phyloP scores from a whole-genome alignment of 1,140 invertebrate genomes.

The Drosophila quadrilineata region DNA sequence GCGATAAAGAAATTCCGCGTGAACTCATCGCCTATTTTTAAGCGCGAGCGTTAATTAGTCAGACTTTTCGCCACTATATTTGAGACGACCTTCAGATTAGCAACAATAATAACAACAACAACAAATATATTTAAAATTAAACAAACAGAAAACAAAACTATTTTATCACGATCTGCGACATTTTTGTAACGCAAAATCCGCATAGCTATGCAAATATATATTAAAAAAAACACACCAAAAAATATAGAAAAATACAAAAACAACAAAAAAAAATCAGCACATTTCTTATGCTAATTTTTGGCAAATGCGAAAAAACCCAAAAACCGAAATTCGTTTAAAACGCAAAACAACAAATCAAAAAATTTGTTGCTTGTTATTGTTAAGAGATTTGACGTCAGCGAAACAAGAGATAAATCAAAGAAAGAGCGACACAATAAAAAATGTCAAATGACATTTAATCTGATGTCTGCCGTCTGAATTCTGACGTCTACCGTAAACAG shows the following conservation, averaged over 20 bases:
- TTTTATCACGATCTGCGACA: constrained; percentile 42
- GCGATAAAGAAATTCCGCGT: constrained; percentile 36
- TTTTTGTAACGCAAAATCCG: constrained; percentile 71
- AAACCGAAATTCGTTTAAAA: constrained; percentile 48
- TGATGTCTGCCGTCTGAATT: neutral
- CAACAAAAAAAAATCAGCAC: constrained; percentile 59
- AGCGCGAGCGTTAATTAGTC: constrained; percentile 46
- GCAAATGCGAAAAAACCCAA: constrained; percentile 68
- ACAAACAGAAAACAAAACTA: constrained; percentile 17
- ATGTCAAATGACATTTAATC: neutral
- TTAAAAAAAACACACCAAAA: constrained; percentile 15
- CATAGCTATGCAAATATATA: constrained; percentile 72
- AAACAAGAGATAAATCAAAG: constrained; percentile 53
- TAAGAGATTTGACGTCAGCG: constrained; percentile 66
- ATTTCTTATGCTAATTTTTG: constrained; percentile 78
- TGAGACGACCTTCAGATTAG: constrained; percentile 58
- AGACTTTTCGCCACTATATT: neutral
- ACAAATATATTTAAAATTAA: constrained; percentile 5
- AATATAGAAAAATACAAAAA: constrained; percentile 20
- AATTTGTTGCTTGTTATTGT: constrained; percentile 50
- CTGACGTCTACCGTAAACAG: constrained; percentile 40
- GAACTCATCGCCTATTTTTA: constrained; percentile 78
- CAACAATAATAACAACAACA: constrained; percentile 3
- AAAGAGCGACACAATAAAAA: too few relatives aligned
- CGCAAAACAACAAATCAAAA: constrained; percentile 51